Conservation (phyloP, 2,888 invertebrate species). For the Margaritifera margaritifera region DNA sequence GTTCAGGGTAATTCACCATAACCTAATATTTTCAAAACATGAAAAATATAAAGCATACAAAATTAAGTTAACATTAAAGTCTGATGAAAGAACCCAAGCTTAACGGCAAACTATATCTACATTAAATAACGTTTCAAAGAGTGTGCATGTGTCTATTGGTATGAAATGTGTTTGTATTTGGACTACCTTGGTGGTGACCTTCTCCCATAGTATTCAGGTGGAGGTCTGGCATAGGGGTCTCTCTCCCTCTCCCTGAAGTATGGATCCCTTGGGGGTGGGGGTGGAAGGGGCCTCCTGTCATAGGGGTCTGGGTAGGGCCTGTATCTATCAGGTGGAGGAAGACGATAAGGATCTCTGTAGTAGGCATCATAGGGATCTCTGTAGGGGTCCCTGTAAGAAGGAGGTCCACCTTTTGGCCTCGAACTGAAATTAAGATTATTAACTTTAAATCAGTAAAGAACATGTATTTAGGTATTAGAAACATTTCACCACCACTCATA, state of each 20-base stretch:
- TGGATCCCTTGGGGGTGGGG: conserved; percentile 43
- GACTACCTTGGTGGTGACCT: conserved; percentile 23
- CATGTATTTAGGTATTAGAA: neutral
- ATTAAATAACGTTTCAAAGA: too few relatives aligned
- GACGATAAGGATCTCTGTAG: conserved; percentile 57
- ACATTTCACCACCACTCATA: neutral
- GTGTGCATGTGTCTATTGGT: too few relatives aligned
- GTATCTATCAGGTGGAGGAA: conserved; percentile 59
- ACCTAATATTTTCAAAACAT: too few relatives aligned
- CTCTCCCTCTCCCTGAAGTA: conserved; percentile 44
- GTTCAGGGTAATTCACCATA: too few relatives aligned
- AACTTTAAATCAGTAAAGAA: neutral
- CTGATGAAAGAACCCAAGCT: too few relatives aligned
- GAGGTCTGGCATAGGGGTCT: conserved; percentile 57
- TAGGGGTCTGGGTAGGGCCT: conserved; percentile 61
- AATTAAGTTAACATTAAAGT: too few relatives aligned
- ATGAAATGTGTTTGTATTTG: neutral
- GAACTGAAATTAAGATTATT: neutral
- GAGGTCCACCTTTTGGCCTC: conserved; percentile 2
- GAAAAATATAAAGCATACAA: too few relatives aligned
- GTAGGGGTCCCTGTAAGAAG: conserved; percentile 32
- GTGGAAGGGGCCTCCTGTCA: conserved; percentile 51
- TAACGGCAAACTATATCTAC: too few relatives aligned
- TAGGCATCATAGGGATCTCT: conserved; percentile 55
- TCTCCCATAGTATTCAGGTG: conserved; percentile 60